A percentile compares a stretch with the other conserved stretches of the same genome.
Conservation (phyloP, 2,113 vertebrate genomes). For the Xenopus laevis region DNA sequence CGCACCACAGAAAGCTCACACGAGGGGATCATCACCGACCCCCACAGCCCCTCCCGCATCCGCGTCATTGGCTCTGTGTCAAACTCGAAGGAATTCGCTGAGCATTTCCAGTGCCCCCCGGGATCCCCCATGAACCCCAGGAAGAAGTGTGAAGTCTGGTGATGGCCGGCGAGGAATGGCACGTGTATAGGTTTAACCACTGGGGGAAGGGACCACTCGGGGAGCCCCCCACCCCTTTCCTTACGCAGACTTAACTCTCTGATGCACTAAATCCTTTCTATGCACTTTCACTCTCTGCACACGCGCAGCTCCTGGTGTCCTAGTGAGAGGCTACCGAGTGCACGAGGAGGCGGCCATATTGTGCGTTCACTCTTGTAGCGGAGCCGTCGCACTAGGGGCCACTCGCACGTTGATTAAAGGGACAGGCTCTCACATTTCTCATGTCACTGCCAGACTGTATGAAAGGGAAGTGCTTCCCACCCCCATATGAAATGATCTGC, state of each 20-base stretch:
- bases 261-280: neutral
- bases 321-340: too few relatives aligned
- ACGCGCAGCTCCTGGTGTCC: neutral
- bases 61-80: constrained; percentile 90
- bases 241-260: neutral
- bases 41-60: constrained; percentile 91
- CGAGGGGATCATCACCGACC: constrained; percentile 90
- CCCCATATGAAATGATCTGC: too few relatives aligned
- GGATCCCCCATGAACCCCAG: constrained; percentile 87
- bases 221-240: neutral
- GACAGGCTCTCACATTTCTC: too few relatives aligned
- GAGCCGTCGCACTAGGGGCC: neutral
- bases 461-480: neutral
- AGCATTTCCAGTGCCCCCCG: constrained; percentile 79
- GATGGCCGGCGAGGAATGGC: constrained; percentile 45
- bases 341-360: neutral
- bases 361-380: neutral
- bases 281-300: neutral
- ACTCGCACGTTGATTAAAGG: too few relatives aligned
- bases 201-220: constrained; percentile 2
- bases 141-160: constrained; percentile 94
- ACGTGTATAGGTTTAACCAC: constrained; percentile 17
- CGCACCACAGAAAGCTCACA: constrained; percentile 90
- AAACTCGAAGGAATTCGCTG: constrained; percentile 84
- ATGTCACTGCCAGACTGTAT: too few relatives aligned